Percentiles rank a stretch among this genome's conserved stretches.
phyloP scores from a whole-genome alignment of 2,888 invertebrate species.

The Elgonia sp. region DNA sequence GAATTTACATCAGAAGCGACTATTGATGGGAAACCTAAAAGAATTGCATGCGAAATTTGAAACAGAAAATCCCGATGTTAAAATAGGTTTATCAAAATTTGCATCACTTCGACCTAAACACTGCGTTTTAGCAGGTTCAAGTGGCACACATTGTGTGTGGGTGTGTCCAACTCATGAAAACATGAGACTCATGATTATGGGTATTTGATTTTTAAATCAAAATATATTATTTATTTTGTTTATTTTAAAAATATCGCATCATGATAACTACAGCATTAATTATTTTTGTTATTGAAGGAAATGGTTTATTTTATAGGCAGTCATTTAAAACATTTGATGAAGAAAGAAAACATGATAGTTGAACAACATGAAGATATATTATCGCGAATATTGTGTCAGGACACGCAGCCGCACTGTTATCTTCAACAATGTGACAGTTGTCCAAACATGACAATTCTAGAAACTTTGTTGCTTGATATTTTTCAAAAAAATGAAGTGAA shows the following conservation, averaged over 20 bases:
- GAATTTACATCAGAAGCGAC: constrained; percentile 23
- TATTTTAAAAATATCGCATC: background rate
- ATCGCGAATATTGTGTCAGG: no score
- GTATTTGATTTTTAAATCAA: background rate
- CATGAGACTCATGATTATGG: constrained; percentile 29
- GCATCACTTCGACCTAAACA: constrained; percentile 31
- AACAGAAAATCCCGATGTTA: constrained; percentile 17
- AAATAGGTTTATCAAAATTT: constrained; percentile 29
- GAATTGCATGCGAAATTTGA: constrained; percentile 23
- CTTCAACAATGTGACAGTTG: no score
- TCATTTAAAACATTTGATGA: no score
- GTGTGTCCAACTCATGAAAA: constrained; percentile 41
- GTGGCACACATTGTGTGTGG: constrained; percentile 39
- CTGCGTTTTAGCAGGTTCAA: constrained; percentile 18
- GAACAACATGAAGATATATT: no score
- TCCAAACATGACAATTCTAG: no score
- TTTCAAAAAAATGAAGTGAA: no score
- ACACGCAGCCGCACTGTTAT: no score
- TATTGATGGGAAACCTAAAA: constrained; percentile 39
- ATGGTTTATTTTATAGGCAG: background rate
- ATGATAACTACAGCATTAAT: background rate
- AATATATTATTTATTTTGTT: background rate
- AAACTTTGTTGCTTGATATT: no score
- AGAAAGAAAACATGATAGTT: no score
- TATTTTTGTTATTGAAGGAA: background rate